Evolutionary conservation across 2,797 vertebrate genomes (phyloP).

Genomic region (Xyrichtys novacula): DNA sequence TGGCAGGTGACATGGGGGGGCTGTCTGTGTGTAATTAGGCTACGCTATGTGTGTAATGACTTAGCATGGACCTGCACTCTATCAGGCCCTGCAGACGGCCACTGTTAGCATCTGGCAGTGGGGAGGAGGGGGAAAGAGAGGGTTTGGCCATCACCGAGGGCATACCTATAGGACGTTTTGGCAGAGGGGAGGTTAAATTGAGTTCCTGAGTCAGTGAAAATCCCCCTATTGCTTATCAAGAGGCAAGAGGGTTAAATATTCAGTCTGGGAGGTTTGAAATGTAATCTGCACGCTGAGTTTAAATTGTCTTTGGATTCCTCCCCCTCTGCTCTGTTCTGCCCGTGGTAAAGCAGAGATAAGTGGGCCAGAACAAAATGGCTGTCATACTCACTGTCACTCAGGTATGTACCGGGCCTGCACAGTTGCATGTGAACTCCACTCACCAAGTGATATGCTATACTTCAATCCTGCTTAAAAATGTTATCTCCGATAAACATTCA

Average conservation of each 20-base stretch:
- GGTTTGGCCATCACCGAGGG: constrained; percentile 64
- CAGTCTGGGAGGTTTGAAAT: constrained; percentile 80
- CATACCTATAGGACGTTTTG: constrained; percentile 62
- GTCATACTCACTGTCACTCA: constrained; percentile 75
- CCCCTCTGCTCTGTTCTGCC: constrained; percentile 66
- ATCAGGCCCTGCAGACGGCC: constrained; percentile 70
- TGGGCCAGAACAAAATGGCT: constrained; percentile 76
- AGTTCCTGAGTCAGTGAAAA: constrained; percentile 79
- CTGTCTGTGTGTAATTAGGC: constrained; percentile 90
- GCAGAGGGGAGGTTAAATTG: constrained; percentile 72
- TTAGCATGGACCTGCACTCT: constrained; percentile 72
- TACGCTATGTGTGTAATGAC: constrained; percentile 81
- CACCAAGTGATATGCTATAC: constrained; percentile 2
- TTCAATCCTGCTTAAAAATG: constrained; percentile 1
- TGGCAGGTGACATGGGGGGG: constrained; percentile 88
- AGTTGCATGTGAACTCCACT: constrained; percentile 28
- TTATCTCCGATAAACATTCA: constrained; percentile 10
- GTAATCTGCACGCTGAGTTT: constrained; percentile 77
- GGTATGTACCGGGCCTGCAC: constrained; percentile 52
- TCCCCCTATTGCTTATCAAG: constrained; percentile 73
- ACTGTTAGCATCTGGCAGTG: constrained; percentile 45
- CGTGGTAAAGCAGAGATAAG: constrained; percentile 75
- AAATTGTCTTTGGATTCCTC: constrained; percentile 79
- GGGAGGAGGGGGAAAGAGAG: constrained; percentile 25
- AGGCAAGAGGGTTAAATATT: constrained; percentile 79